Evolutionary conservation across 2,113 vertebrate species (phyloP).

Genomic region (Semnopithecus entellus): DNA sequence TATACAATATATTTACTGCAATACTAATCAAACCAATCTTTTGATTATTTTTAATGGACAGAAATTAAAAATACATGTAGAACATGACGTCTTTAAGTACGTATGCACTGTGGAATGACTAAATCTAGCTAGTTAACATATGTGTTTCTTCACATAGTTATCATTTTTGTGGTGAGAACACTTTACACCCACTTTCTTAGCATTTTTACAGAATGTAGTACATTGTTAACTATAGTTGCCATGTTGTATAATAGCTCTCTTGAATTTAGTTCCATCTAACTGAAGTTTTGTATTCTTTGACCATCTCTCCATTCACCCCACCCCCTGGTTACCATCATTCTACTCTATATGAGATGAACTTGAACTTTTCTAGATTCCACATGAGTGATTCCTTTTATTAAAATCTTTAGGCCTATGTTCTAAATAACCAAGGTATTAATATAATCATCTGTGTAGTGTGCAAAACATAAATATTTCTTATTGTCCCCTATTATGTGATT

Average conservation of each 20-base stretch:
- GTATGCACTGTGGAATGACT: not conserved
- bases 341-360: not conserved
- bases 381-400: not conserved
- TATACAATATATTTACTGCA: not conserved
- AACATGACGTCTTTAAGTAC: not conserved
- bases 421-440: not conserved
- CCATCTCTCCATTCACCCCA: not conserved
- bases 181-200: not conserved
- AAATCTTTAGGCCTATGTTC: not conserved
- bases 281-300: not conserved
- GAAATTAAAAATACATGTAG: not conserved
- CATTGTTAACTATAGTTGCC: not conserved
- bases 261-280: not conserved
- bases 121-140: not conserved
- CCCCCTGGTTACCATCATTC: not conserved
- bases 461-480: constrained; percentile 1
- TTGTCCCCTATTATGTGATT: not conserved
- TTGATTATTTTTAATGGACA: not conserved
- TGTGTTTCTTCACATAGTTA: not conserved
- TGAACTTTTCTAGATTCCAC: not conserved
- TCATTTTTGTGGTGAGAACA: not conserved
- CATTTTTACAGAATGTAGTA: not conserved
- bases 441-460: not conserved
- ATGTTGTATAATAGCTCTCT: not conserved
- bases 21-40: not conserved